Conservation (phyloP, 2,888 invertebrate genomes). For the Chloroclysta siterata region DNA sequence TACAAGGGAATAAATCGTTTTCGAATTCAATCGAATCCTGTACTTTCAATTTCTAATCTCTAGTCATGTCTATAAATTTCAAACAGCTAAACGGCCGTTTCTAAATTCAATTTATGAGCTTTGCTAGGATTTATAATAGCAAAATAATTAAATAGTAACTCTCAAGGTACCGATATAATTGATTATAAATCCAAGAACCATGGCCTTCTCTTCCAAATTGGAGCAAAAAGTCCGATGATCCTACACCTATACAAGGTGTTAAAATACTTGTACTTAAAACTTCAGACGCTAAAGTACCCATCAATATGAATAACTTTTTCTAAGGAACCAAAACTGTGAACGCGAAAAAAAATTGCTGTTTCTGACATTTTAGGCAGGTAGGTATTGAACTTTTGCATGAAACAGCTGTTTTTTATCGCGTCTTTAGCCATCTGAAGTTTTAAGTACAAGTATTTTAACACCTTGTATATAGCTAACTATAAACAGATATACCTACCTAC, state of each 20-base stretch:
- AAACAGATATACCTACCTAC: neutral
- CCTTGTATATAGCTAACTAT: too few relatives aligned
- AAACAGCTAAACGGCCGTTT: conserved; percentile 1
- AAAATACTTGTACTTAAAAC: too few relatives aligned
- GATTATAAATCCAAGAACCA: neutral
- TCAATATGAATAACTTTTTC: too few relatives aligned
- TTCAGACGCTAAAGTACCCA: too few relatives aligned
- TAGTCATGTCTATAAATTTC: conserved; percentile 1
- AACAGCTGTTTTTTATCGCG: too few relatives aligned
- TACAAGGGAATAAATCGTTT: neutral
- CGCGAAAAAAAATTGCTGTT: too few relatives aligned
- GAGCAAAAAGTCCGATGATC: conserved; percentile 1
- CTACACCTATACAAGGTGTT: too few relatives aligned
- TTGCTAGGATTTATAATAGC: neutral
- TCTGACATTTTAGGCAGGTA: too few relatives aligned
- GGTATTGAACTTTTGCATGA: too few relatives aligned
- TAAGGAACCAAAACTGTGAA: too few relatives aligned
- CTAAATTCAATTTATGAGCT: neutral
- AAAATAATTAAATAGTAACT: neutral
- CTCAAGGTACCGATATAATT: neutral
- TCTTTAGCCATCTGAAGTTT: too few relatives aligned
- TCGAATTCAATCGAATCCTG: neutral
- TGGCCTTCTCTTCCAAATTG: neutral
- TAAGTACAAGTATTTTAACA: too few relatives aligned
- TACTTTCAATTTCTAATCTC: neutral